Percentiles rank a stretch among this genome's conserved stretches.
Conservation (phyloP, 2,888 invertebrate genomes). For the Anoncus sp. region DNA sequence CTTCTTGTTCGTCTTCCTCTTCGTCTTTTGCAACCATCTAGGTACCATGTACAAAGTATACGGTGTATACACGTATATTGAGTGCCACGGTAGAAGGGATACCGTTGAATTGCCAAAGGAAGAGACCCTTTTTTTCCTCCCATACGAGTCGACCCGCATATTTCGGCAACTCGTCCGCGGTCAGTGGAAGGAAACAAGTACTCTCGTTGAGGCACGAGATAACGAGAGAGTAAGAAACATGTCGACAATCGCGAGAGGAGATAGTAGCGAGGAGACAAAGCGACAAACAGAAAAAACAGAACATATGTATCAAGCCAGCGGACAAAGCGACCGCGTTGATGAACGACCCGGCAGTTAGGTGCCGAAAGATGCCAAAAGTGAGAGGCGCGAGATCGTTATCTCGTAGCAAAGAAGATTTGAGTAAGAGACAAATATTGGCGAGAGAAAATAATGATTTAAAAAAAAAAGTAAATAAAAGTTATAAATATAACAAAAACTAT, state of each 20-base stretch:
- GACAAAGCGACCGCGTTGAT: background rate
- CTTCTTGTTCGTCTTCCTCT: slow-evolving; percentile 49
- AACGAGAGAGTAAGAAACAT: slow-evolving; percentile 1
- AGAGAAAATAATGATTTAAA: slow-evolving; percentile 24
- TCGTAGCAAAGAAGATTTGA: background rate
- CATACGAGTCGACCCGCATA: slow-evolving; percentile 55
- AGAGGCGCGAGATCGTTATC: slow-evolving; percentile 20
- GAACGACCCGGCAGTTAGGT: background rate
- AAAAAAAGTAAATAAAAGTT: slow-evolving; percentile 10
- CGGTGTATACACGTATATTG: background rate
- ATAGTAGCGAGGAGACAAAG: background rate
- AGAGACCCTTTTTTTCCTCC: slow-evolving; percentile 52
- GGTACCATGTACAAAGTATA: background rate
- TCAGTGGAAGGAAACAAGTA: slow-evolving; percentile 22
- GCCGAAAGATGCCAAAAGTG: slow-evolving; percentile 24
- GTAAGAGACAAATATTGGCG: slow-evolving; percentile 14
- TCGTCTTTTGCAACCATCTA: slow-evolving; percentile 41
- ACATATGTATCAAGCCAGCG: background rate
- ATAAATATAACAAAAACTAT: slow-evolving; percentile 13
- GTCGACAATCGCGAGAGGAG: slow-evolving; percentile 14
- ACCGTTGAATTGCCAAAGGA: slow-evolving; percentile 5
- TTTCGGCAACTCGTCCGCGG: slow-evolving; percentile 67
- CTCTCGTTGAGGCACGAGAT: slow-evolving; percentile 4
- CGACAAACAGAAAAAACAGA: background rate
- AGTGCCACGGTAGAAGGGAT: slow-evolving; percentile 19